Base-by-base conservation (phyloP, 2,888 invertebrate genomes). In the Xanthorhoe designata region DNA sequence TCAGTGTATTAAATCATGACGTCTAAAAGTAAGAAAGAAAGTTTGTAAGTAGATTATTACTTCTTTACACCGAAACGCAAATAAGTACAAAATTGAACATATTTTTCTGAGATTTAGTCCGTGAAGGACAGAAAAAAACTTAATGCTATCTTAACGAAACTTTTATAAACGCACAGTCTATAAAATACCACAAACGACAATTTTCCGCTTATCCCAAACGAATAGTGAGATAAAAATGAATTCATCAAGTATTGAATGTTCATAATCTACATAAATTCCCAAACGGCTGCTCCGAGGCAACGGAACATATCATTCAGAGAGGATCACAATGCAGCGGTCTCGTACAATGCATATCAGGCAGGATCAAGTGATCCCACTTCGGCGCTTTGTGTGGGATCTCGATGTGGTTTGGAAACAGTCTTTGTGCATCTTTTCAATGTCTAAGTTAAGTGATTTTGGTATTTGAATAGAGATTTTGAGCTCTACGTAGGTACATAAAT, bases 361-460 rank as follows among this genome's bases (percentile, higher is more conserved):
- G 56, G 56, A 62, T 62, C 62, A 62, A 55, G 55, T 62, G 56
- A 32, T 51, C 53, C 45, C 42, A 32, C 49, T 62, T 19, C 62
- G 61, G 38, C 7, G 18, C 61, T 55, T 55, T 56, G 50, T 49
- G 45, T 54, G 54, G 19, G 42, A 62, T 56, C 50, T 13, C 55
- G 62, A 62, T 56, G 51, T 54, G 61, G 55, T 62, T 51, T 54
- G 60, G 49, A 55, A 55, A 24, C 55, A 47, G 38, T 61, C 60
- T 60, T 52, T 17, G 9, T 51, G 50, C 17, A 13, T 15, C 32
- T 52, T 54, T 54, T 35, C 18, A 24, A 18, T 24, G 24, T 51
- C 10, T 51, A 18, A 38, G 7, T 24, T 38, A 35, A 38, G 54
- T 35, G 35, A 35, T 35, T 35, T 35, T 9, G 9, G 9, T 24